Evolutionary conservation across 1,140 invertebrate species (phyloP).

Genomic region (Lasioglossum albipes): DNA sequence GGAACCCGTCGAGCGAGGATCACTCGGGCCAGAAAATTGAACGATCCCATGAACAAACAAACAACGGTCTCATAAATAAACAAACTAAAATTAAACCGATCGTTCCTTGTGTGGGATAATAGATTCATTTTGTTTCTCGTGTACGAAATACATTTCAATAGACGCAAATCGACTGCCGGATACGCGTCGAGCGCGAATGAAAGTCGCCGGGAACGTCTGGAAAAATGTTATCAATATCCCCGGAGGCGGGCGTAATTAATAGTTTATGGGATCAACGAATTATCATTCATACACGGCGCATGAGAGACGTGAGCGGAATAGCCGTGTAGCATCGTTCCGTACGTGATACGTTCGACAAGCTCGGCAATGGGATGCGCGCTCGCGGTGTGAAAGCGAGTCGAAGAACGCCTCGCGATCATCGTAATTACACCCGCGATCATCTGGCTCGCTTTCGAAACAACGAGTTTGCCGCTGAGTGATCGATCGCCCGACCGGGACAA

Average conservation of each 20-base stretch:
- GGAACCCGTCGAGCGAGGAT: too few relatives aligned
- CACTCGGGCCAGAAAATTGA: too few relatives aligned
- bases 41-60: too few relatives aligned
- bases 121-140: too few relatives aligned
- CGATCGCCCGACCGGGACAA: slow-evolving; percentile 15
- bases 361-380: slow-evolving; percentile 5
- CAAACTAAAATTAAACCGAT: too few relatives aligned
- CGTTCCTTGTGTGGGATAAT: too few relatives aligned
- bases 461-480: slow-evolving; percentile 26
- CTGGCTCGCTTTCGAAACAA: slow-evolving; percentile 21
- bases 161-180: too few relatives aligned
- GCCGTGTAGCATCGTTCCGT: not conserved
- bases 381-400: slow-evolving; percentile 29
- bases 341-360: slow-evolving; percentile 9
- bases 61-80: too few relatives aligned
- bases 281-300: slow-evolving; percentile 25
- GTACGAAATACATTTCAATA: too few relatives aligned
- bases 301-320: slow-evolving; percentile 23
- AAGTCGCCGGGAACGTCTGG: too few relatives aligned
- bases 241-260: slow-evolving; percentile 21
- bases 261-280: slow-evolving; percentile 30
- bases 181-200: too few relatives aligned
- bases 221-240: not conserved
- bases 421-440: slow-evolving; percentile 41
- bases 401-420: slow-evolving; percentile 10